Base-by-base conservation (phyloP, 2,888 invertebrate genomes). In the Meteorus cinctellus region DNA sequence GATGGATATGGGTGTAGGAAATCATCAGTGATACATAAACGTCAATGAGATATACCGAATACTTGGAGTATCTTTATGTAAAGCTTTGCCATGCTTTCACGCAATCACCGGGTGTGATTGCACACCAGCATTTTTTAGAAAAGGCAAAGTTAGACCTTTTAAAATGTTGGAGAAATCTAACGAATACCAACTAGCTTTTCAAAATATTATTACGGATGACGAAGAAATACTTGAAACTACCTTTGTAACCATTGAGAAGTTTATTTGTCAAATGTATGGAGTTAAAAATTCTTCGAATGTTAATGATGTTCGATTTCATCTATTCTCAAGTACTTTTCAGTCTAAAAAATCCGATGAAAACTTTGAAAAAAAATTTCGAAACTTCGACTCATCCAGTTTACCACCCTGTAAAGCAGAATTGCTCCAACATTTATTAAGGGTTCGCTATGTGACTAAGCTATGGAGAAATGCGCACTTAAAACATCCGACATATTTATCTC, bases 381-480 rank as follows among this genome's bases (percentile, higher is more conserved):
- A 45, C 8, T 45, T 14, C 12, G 45, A 45, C 45, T 2, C 45
- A 45, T 45, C 45, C 10, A 45, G 16, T 45, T 34, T 34, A 34
- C 34, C 34, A 34, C 34, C 34, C 34, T 34, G 34, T 6, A 34
- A 6, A 34, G 34, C 34, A 6, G 5, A 45, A 45, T 45, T 45
- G 34, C 34, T 4, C 6, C 81, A 83, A 65, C 82, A 83, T 60
- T 75, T 80, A 60, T 55, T 77, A 31, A 75, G 80, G 76, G 74
- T 80, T 19, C 60, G 75, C 14, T 82, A 80, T 41, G 82, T 82
- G 63, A 71, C 81, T 8, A 80, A 66, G n/a, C 73, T 83, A 62
- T 84, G 83, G 82, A 80, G 70, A 72, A 79, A 81, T 78, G 80
- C 83, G 71, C 72, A 76, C 70, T 41, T 59, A 59, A 55, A 78